Conservation (phyloP, 53 echinoderm and acorn worm species). For the Zoroaster sp. region DNA sequence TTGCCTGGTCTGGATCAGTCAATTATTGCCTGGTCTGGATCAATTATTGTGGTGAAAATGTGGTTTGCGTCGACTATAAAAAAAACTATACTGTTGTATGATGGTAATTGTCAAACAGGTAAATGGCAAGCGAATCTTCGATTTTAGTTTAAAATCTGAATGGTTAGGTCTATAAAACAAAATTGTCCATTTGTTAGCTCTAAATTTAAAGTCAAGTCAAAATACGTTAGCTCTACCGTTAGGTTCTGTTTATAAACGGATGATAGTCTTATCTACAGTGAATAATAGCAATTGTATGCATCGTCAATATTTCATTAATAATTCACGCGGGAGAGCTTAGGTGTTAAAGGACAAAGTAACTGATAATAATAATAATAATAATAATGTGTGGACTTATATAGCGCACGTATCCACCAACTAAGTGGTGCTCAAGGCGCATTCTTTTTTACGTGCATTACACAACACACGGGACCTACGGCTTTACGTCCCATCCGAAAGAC, state of each 20-base stretch:
- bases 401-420: too few relatives aligned
- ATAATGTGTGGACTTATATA: too few relatives aligned
- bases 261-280: conserved; percentile 14
- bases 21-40: too few relatives aligned
- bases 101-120: conserved; percentile 13
- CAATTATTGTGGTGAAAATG: too few relatives aligned
- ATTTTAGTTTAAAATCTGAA: neutral
- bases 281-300: conserved; percentile 16
- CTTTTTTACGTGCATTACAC: too few relatives aligned
- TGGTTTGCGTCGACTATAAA: too few relatives aligned
- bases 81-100: neutral
- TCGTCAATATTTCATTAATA: conserved; percentile 34
- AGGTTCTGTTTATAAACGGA: neutral
- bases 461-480: too few relatives aligned
- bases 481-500: too few relatives aligned
- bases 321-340: conserved; percentile 29
- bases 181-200: neutral
- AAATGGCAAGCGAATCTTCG: neutral
- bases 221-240: neutral
- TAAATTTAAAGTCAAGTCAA: neutral
- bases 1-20: too few relatives aligned
- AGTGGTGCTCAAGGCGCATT: too few relatives aligned
- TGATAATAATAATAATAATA: too few relatives aligned
- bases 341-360: neutral
- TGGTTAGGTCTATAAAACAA: neutral